phyloP scores from a whole-genome alignment of 2,888 invertebrate species.

The Polyommatus iphigenia region DNA sequence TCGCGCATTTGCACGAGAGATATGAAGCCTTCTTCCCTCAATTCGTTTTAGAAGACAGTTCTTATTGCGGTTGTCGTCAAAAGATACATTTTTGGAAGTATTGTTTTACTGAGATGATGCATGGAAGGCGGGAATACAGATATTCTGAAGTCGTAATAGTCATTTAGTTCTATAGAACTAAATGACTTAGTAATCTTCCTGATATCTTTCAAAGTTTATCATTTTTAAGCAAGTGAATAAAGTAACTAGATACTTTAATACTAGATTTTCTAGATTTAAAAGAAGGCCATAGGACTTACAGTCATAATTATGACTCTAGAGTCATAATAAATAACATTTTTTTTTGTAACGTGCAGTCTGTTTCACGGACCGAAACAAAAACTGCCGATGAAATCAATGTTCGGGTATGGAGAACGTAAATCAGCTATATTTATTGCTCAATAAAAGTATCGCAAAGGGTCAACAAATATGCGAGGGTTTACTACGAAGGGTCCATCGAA shows the following conservation, averaged over 20 bases:
- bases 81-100: not conserved
- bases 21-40: not conserved
- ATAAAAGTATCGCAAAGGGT: slow-evolving; percentile 34
- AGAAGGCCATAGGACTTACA: too few relatives aligned
- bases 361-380: not conserved
- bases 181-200: not conserved
- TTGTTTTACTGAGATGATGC: not conserved
- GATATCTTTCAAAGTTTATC: too few relatives aligned
- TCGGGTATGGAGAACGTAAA: slow-evolving; percentile 19
- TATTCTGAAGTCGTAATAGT: too few relatives aligned
- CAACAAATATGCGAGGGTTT: slow-evolving; percentile 34
- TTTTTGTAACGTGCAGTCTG: not conserved
- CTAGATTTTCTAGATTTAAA: too few relatives aligned
- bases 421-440: slow-evolving; percentile 31
- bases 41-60: not conserved
- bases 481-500: slow-evolving; percentile 36
- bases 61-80: not conserved
- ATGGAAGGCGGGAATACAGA: not conserved
- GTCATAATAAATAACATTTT: not conserved
- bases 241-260: too few relatives aligned
- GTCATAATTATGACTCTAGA: too few relatives aligned
- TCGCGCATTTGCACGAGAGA: slow-evolving; percentile 13
- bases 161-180: too few relatives aligned
- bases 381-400: slow-evolving; percentile 23
- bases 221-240: too few relatives aligned